Percentiles rank a stretch among this genome's conserved stretches.
phyloP scores from a whole-genome alignment of 2,888 invertebrate genomes.

The Pachliopta kotzebuea region DNA sequence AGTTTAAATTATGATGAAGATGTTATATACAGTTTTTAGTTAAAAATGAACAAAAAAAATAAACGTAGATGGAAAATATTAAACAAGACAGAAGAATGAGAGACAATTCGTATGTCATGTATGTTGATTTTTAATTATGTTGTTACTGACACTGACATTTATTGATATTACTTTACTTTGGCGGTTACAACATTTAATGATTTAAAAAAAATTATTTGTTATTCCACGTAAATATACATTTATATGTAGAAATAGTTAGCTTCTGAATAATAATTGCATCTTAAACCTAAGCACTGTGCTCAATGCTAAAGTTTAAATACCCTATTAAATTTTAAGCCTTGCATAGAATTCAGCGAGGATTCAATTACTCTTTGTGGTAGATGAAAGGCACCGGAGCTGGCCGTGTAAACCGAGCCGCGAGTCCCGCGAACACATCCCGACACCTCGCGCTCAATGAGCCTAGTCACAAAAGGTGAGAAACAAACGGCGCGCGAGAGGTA shows the following conservation, averaged over 20 bases:
- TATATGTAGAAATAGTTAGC: slow-evolving; percentile 51
- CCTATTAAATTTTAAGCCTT: slow-evolving; percentile 79
- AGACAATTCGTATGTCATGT: no score
- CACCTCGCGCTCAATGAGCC: slow-evolving; percentile 78
- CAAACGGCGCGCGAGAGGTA: slow-evolving; percentile 56
- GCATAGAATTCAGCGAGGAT: slow-evolving; percentile 79
- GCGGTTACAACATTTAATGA: no score
- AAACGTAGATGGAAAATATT: no score
- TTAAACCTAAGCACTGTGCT: slow-evolving; percentile 74
- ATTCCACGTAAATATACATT: neutral
- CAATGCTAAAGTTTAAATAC: slow-evolving; percentile 80
- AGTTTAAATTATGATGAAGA: no score
- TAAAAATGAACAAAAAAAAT: no score
- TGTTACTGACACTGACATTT: no score
- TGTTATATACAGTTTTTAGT: no score
- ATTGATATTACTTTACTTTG: no score
- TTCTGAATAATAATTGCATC: slow-evolving; percentile 75
- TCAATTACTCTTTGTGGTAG: slow-evolving; percentile 79
- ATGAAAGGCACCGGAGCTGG: slow-evolving; percentile 75
- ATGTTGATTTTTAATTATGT: no score
- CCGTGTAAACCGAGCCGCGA: slow-evolving; percentile 74
- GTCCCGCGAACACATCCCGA: slow-evolving; percentile 74
- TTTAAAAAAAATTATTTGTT: no score
- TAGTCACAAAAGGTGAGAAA: slow-evolving; percentile 78
- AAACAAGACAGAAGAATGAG: no score